phyloP scores from a whole-genome alignment of 1,140 invertebrate genomes.

The Dinothrombium tinctorium region DNA sequence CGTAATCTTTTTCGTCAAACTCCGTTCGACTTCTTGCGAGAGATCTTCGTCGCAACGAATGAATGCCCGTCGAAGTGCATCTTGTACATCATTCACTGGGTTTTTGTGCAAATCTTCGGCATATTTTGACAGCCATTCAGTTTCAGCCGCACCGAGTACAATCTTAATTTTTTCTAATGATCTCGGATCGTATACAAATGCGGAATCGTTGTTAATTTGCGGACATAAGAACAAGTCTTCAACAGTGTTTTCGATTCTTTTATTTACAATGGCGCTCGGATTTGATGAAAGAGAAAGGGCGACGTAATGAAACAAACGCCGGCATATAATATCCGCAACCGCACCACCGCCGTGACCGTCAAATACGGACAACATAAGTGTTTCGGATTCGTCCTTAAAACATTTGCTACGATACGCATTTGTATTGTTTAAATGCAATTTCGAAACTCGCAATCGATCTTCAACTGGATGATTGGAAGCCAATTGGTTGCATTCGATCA shows the following conservation, averaged over 20 bases:
- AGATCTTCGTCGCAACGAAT: slow-evolving; percentile 11
- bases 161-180: slow-evolving; percentile 11
- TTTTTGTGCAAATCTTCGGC: slow-evolving; percentile 1
- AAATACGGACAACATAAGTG: slow-evolving; percentile 68
- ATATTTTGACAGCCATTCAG: not conserved
- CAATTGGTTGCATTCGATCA: slow-evolving; percentile 67
- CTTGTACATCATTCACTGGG: not conserved
- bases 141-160: not conserved
- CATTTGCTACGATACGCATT: not conserved
- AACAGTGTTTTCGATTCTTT: slow-evolving; percentile 5
- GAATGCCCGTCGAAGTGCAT: slow-evolving; percentile 5
- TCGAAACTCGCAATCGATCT: slow-evolving; percentile 59
- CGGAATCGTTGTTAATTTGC: slow-evolving; percentile 4
- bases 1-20: slow-evolving; percentile 7
- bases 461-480: slow-evolving; percentile 82
- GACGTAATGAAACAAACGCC: slow-evolving; percentile 65
- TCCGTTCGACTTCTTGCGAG: slow-evolving; percentile 10
- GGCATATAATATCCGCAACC: slow-evolving; percentile 53
- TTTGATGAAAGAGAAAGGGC: slow-evolving; percentile 37
- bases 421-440: slow-evolving; percentile 35
- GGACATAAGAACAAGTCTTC: slow-evolving; percentile 9
- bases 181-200: not conserved
- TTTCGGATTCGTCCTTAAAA: slow-evolving; percentile 17
- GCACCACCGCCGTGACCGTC: slow-evolving; percentile 79
- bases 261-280: slow-evolving; percentile 15